Evolutionary conservation across 1,140 invertebrate genomes (phyloP), one percentile per base, ranked within the genome.

Genomic region (Holcopasites calliopsidis): DNA sequence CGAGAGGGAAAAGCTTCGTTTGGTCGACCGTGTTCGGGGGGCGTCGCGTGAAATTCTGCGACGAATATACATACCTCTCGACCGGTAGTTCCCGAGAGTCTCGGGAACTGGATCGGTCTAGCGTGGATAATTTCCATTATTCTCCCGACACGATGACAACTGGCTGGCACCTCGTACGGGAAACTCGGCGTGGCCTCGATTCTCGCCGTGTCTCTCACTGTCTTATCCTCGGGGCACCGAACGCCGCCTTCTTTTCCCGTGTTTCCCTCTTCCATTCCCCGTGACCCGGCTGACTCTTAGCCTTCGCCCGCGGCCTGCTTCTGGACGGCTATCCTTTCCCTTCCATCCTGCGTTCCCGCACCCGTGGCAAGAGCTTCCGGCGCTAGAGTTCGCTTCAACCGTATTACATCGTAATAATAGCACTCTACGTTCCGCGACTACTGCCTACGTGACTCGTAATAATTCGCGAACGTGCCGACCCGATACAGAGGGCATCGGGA

Each of bases 401-500:
- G 49, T 75, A 64, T 55, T 80, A 81, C 79, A 57, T 81, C 79
- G 57, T 70, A 75, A 82, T 80, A 82, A 81, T 64, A 69, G 65
- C 60, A 60, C 47, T 80, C 65, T 70, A 71, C 50, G 69, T 68
- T 69, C 58, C 71, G 62, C 71, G 62, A 70, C 65, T 76, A 80
- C 71, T 49, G 66, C 49, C 65, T 58, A 54, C 65, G 78, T 71
- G 73, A 80, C 74, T 80, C 65, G 73, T 47, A 54, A 82, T 77
- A 80, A 82, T 82, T 82, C 76, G 80, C 75, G 80, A 82, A 65
- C 75, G 69, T 73, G 40, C 74, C n/a, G 52, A n/a, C 49, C 38
- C 71, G 71, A 66, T 74, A 74, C 71, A 13, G 21, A 23, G 42
- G 31, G 62, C 61, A 66, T 74, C 71, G 71, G 66, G 55, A 40